Evolutionary conservation across 2,113 vertebrate genomes (phyloP).

Genomic region (Amblyopsis rosae): DNA sequence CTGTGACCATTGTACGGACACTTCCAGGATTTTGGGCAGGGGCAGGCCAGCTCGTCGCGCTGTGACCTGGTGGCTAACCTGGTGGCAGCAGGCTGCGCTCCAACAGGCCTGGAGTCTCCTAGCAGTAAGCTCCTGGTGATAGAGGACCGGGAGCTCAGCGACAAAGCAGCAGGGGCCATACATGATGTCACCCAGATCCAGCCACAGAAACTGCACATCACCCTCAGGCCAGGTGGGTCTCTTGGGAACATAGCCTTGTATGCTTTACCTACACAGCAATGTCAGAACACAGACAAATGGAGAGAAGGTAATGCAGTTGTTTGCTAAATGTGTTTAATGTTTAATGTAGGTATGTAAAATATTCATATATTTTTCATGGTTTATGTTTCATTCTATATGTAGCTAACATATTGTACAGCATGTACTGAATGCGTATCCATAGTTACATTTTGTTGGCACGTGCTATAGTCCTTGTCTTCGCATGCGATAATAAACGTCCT

Average conservation of each 20-base stretch:
- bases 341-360: no score
- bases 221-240: constrained; percentile 85
- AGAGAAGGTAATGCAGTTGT: neutral
- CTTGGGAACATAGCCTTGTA: neutral
- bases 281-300: neutral
- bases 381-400: no score
- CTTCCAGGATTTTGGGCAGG: constrained; percentile 71
- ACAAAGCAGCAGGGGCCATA: constrained; percentile 84
- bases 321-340: no score
- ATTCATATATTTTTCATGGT: no score
- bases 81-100: constrained; percentile 73
- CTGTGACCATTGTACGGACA: neutral
- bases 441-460: no score
- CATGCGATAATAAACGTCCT: neutral
- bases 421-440: no score
- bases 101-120: constrained; percentile 81
- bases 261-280: neutral
- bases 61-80: constrained; percentile 85
- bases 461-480: neutral
- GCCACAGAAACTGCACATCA: constrained; percentile 87
- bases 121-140: constrained; percentile 74
- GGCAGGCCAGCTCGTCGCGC: constrained; percentile 73
- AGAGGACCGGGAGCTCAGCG: constrained; percentile 82
- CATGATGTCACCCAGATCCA: constrained; percentile 88
- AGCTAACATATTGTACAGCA: no score